Evolutionary conservation across 2,797 vertebrate species (phyloP).

Genomic region (Trematomus bernacchii): DNA sequence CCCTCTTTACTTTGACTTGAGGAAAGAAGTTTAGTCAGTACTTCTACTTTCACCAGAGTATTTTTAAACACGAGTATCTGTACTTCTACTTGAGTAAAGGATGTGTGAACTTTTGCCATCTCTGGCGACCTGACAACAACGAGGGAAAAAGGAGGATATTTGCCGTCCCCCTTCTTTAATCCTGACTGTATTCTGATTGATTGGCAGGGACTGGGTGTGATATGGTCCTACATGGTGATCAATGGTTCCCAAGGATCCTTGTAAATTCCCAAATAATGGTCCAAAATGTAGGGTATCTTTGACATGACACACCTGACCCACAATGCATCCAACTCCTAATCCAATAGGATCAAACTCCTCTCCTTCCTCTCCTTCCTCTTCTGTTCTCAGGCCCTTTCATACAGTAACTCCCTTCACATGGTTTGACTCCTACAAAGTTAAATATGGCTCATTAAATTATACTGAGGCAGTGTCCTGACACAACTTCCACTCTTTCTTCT

Average conservation of each 20-base stretch:
- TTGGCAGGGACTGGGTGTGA: background rate
- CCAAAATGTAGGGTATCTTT: slow-evolving; percentile 9
- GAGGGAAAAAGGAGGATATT: slow-evolving; percentile 29
- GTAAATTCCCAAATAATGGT: background rate
- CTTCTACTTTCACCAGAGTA: too few species aligned
- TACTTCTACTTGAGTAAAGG: too few species aligned
- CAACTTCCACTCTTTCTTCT: slow-evolving; percentile 39
- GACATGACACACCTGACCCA: slow-evolving; percentile 24
- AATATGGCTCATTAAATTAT: slow-evolving; percentile 73
- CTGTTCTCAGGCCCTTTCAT: slow-evolving; percentile 50
- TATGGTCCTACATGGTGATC: background rate
- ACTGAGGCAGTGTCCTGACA: slow-evolving; percentile 62
- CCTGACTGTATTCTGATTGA: slow-evolving; percentile 5
- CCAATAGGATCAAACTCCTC: slow-evolving; percentile 55
- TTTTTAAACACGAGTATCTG: too few species aligned
- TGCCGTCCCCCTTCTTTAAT: slow-evolving; percentile 29
- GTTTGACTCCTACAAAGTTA: slow-evolving; percentile 76
- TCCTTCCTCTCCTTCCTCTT: slow-evolving; percentile 27
- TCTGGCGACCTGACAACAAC: slow-evolving; percentile 42
- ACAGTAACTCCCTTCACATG: slow-evolving; percentile 79
- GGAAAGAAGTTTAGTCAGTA: too few species aligned
- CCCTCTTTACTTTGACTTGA: too few species aligned
- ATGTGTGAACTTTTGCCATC: too few species aligned
- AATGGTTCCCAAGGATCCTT: background rate
- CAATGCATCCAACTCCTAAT: slow-evolving; percentile 30